Percentiles rank a stretch among this genome's conserved stretches.
These are phyloP conservation scores for Lutjanus argentimaculatus DNA, from an alignment of 2,797 vertebrate species.

Conservation along the genomic window DNA sequence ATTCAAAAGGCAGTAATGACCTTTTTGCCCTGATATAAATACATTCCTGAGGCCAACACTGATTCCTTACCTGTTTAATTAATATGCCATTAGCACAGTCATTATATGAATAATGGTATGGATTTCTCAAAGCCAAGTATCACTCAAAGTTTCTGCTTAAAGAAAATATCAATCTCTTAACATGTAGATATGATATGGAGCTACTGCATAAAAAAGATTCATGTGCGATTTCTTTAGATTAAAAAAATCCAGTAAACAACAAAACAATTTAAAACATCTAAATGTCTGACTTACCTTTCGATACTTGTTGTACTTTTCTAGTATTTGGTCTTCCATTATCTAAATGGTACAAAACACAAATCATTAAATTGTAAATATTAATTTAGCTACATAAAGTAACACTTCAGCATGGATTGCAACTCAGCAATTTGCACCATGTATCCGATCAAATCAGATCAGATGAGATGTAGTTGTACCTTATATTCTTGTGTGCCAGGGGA, in stretches of 20 bases:
- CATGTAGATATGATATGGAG: background rate
- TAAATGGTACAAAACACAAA: conserved; percentile 72
- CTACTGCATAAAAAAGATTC: background rate
- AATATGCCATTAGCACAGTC: background rate
- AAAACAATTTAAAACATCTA: background rate
- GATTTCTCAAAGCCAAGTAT: background rate
- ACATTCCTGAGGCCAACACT: no score
- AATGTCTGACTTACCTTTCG: conserved; percentile 84
- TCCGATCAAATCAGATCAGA: background rate
- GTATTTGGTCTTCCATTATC: conserved; percentile 90
- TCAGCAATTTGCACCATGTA: background rate
- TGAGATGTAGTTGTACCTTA: conserved; percentile 78
- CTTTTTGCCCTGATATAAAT: background rate
- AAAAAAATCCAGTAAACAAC: background rate
- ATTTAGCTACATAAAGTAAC: background rate
- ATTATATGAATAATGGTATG: background rate
- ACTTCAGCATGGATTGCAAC: background rate
- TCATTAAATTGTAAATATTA: background rate
- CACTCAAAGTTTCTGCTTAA: background rate
- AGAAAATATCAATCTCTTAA: no score
- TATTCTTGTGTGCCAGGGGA: conserved; percentile 86
- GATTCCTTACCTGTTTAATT: no score
- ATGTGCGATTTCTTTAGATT: background rate
- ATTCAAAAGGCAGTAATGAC: background rate
- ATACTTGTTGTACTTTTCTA: conserved; percentile 90